Base-by-base conservation (phyloP, 2,888 invertebrate species). In the Mellilla xanthometata region DNA sequence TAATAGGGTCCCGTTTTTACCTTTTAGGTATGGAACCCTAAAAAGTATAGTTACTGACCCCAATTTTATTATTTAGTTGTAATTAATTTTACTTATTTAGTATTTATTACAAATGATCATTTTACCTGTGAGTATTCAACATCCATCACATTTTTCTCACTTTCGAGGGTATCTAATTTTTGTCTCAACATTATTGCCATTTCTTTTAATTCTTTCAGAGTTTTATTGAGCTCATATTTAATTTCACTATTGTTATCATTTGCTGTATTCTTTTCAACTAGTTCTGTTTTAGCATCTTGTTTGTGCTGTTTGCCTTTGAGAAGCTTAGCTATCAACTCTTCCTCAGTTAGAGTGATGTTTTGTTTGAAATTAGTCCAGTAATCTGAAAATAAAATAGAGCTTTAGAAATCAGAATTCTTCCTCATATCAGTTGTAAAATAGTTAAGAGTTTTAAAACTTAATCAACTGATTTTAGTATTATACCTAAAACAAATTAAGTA, bases 201-300 rank as follows among this genome's bases (percentile, higher is more conserved):
- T 70, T 88, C 88, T 62, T 87, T 86, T 7, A 90, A 67, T 48
- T 88, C 83, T 54, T 83, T 87, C 7, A 87, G 65, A 36, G 69
- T 72, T 63, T 79, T 76, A 43, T 68, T 66, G 15, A 56, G 56
- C 23, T 75, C 66, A 62, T 60, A 53, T 44, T 54, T 57, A 4
- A 58, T 34, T 46, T 65, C 55, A 45, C 42, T 13, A 12, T 50
- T 33, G 12, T 56, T 49, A 31, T 49, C 31, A 28, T 45, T 29
- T 45, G 51, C 41, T 39, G 44, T 34, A 30, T 50, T 50, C 12
- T 52, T 39, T 23, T 52, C 35, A 34, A 49, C 44, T 19, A 50
- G 31, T 31, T 19, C 40, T 24, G 38, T 30, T 4, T 39, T 28
- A 38, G 44, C 58, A n/a, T 65, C 54, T 58, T 56, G 52, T 44